Evolutionary conservation across 2,888 invertebrate species (phyloP), one percentile per base, ranked within the genome.

Genomic region (Eugnorisma glareosa): DNA sequence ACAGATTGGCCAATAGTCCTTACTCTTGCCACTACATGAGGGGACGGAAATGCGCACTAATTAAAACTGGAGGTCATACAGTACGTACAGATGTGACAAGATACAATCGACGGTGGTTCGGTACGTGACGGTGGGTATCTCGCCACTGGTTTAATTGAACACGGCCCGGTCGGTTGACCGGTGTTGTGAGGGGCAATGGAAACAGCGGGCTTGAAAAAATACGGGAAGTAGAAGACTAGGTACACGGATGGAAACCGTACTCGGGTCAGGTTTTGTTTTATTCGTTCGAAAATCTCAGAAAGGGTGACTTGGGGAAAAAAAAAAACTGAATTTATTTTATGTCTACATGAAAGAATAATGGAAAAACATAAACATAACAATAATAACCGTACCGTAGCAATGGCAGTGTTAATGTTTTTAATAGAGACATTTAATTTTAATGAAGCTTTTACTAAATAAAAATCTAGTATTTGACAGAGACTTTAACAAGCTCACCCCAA

Each of bases 51-150:
- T 88, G 87, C 80, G 89, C 81, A 89, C 89, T 91, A 90, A 91
- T 91, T 91, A 91, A 90, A 91, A 91, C 86, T 88, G 85, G 88
- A 87, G 88, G 88, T 89, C 89, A 89, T 90, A 85, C 87, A 88
- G 90, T 89, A 89, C 68, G 28, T 82, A 84, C 90, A 92, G 92
- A 93, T 93, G 93, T 93, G 94, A 95, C 93, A 91, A 93, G 95
- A 94, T 94, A 94, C 91, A 92, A 92, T 92, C 92, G 92, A 86
- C 89, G 84, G 88, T 85, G 86, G 83, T 82, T 81, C 86, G 86
- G 91, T 93, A 95, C 95, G 95, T 95, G 95, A 94, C 92, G 91
- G 88, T 80, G 89, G 93, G 90, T 94, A 95, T 95, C 94, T 93
- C 85, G 89, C 91, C 89, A 77, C 90, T 90, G 89, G 91, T 94